Conservation (phyloP, 2,113 vertebrate genomes). For the Pristiophorus japonicus region DNA sequence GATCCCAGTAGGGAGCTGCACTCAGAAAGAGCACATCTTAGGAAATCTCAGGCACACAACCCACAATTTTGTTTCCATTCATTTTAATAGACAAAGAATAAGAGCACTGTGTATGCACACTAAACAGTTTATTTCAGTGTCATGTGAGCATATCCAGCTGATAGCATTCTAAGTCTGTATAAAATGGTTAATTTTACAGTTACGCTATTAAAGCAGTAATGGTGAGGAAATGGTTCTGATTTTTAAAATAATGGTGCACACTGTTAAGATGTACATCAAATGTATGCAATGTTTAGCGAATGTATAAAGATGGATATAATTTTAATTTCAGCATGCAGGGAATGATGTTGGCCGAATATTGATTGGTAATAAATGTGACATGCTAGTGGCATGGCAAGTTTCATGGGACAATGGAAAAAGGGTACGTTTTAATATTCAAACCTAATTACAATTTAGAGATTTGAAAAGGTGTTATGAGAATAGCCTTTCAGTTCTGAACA, state of each 20-base stretch:
- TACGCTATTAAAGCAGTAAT: neutral
- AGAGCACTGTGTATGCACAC: neutral
- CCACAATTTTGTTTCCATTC: neutral
- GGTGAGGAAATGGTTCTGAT: neutral
- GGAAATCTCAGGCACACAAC: neutral
- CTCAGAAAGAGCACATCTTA: neutral
- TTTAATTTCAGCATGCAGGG: slow-evolving; percentile 53
- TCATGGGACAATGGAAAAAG: slow-evolving; percentile 59
- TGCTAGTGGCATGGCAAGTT: slow-evolving; percentile 56
- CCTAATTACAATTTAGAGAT: slow-evolving; percentile 17
- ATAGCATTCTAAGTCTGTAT: neutral
- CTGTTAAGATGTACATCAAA: neutral
- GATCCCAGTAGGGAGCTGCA: neutral
- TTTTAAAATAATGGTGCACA: neutral
- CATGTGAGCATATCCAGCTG: neutral
- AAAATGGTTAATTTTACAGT: no score
- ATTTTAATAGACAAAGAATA: neutral
- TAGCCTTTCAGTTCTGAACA: slow-evolving; percentile 26
- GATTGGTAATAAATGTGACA: slow-evolving; percentile 64
- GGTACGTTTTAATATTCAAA: slow-evolving; percentile 49
- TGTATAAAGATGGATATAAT: slow-evolving; percentile 31
- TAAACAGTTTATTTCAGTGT: neutral
- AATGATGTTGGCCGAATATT: slow-evolving; percentile 60
- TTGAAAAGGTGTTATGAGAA: slow-evolving; percentile 40
- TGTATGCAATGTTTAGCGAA: neutral